These are phyloP conservation scores for Phasia obesa DNA, from an alignment of 2,888 invertebrate genomes.

Conservation along the genomic window DNA sequence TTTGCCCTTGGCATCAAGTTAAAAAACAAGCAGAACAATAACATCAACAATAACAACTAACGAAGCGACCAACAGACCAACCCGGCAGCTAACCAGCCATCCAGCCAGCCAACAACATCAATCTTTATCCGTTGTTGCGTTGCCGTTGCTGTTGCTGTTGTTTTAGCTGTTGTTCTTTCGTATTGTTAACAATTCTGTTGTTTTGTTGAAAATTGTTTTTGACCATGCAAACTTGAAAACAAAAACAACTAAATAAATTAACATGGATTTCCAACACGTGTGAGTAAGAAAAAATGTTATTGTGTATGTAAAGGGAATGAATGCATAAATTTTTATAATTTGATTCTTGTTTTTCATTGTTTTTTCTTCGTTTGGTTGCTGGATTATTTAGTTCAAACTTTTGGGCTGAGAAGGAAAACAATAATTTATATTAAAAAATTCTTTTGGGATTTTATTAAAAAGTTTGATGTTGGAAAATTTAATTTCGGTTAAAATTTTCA, in stretches of 20 bases:
- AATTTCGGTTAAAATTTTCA: no score
- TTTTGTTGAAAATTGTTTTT: conserved; percentile 59
- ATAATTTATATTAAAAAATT: conserved; percentile 19
- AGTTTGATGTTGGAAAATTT: not conserved
- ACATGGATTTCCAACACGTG: conserved; percentile 53
- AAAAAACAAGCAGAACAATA: conserved; percentile 37
- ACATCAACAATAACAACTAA: conserved; percentile 7
- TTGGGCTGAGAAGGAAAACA: not conserved
- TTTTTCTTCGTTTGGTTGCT: not conserved
- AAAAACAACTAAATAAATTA: conserved; percentile 12
- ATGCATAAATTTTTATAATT: not conserved
- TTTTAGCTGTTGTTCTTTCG: conserved; percentile 12
- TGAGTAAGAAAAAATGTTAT: conserved; percentile 8
- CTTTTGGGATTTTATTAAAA: conserved; percentile 25
- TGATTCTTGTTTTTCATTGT: not conserved
- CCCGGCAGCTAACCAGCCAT: not conserved
- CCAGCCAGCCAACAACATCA: conserved; percentile 15
- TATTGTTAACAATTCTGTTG: conserved; percentile 27
- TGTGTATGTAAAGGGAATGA: conserved; percentile 14
- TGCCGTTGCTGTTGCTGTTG: conserved; percentile 25
- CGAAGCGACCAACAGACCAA: conserved; percentile 12
- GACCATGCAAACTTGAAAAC: conserved; percentile 56
- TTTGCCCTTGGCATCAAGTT: conserved; percentile 60
- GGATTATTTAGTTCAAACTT: not conserved
- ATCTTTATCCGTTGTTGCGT: conserved; percentile 4